Base-by-base conservation (phyloP, 2,888 invertebrate genomes). In the Drosophila incognita region DNA sequence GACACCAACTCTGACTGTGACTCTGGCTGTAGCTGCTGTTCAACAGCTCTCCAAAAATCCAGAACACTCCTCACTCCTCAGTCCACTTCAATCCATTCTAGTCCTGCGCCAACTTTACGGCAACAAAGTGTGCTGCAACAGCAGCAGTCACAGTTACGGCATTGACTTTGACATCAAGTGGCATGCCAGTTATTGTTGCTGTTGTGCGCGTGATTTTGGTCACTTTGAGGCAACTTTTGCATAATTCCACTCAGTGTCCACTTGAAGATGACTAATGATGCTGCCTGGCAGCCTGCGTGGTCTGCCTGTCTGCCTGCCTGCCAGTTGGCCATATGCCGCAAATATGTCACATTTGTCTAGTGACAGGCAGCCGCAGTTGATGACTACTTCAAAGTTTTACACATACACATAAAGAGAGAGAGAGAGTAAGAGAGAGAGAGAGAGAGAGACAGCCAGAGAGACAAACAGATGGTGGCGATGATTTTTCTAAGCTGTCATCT, bases 201-300 rank as follows among this genome's bases (percentile, higher is more conserved):
- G 65, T 54, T 79, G 58, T 61, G 69, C 75, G 74, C 80, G 76
- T 81, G 73, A 76, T 76, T 78, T 79, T 77, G 80, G 81, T 85
- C 81, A 81, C 76, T 81, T 79, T 65, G 73, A 57, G 64, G 67
- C 66, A 79, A 72, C 81, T 79, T 75, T 80, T 71, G 79, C 89
- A 87, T 90, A 90, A 89, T 88, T 86, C 88, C 90, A 88, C 86
- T 90, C 90, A 86, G 83, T 90, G 90, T 65, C 83, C 90, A 83
- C 88, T 88, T 83, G 78, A 81, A 81, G 76, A 90, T 90, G 91
- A 89, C 90, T 89, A 90, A 90, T 87, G 89, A 89, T 86, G 76
- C 59, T 64, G 72, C 62, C 53, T 33, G 69, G 58, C 65, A 52
- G 68, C 61, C 58, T 54, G 7, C 21, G 11, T 62, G 27, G 24